phyloP scores from a whole-genome alignment of 2,797 vertebrate species.

The Micromesistius poutassou region DNA sequence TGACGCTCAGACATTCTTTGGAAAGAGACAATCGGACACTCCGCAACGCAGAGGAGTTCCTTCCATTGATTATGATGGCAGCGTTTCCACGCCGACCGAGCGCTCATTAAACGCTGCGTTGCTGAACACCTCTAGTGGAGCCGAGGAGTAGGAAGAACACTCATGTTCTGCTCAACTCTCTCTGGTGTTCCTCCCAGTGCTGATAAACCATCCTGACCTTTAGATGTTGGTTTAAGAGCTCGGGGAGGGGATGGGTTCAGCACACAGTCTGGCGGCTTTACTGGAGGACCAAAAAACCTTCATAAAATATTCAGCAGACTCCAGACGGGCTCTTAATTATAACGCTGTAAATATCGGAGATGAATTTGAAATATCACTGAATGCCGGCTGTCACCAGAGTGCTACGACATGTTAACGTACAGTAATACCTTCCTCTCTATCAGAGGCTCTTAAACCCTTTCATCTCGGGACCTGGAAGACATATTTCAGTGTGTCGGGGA shows the following conservation, averaged over 20 bases:
- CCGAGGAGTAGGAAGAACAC: neutral
- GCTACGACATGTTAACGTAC: neutral
- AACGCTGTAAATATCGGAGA: neutral
- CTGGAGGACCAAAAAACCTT: neutral
- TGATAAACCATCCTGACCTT: conserved; percentile 3
- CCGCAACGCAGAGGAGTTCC: neutral
- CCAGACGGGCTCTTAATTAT: neutral
- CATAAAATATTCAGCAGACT: conserved; percentile 1
- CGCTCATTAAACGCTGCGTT: neutral
- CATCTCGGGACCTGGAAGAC: neutral
- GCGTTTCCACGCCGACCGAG: neutral
- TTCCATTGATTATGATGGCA: neutral
- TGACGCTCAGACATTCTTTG: no score
- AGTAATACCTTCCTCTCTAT: neutral
- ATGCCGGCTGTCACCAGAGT: neutral
- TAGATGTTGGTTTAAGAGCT: conserved; percentile 3
- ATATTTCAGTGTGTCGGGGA: neutral
- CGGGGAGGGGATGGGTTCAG: neutral
- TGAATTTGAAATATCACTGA: neutral
- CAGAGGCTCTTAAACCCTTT: neutral
- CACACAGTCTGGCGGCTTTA: conserved; percentile 3
- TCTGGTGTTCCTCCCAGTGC: neutral
- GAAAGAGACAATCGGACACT: no score
- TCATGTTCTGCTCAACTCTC: neutral
- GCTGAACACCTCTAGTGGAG: neutral